phyloP scores from a whole-genome alignment of 1,140 invertebrate genomes.

The Drosophila takahashii region DNA sequence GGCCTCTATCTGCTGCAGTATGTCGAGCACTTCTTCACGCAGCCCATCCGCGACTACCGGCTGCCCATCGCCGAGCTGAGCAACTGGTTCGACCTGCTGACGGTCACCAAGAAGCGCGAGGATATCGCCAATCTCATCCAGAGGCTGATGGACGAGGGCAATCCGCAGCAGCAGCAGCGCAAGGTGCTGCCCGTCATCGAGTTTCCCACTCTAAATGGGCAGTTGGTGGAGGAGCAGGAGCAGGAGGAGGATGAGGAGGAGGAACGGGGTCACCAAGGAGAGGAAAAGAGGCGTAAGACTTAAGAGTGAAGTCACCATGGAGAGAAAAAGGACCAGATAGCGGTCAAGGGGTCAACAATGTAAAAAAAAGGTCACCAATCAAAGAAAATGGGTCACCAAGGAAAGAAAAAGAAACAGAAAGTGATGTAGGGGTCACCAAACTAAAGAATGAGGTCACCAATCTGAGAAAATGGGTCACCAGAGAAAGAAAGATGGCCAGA shows the following conservation, averaged over 20 bases:
- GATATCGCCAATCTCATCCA: conserved; percentile 90
- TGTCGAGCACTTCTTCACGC: conserved; percentile 97
- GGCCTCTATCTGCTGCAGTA: conserved; percentile 98
- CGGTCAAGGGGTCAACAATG: too few species aligned
- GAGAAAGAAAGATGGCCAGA: not conserved
- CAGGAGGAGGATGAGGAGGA: not conserved
- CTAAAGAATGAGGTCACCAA: too few species aligned
- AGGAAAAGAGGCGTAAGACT: too few species aligned
- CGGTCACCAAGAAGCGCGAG: conserved; percentile 91
- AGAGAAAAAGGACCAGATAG: not conserved
- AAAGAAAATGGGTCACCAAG: not conserved
- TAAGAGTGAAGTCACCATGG: too few species aligned
- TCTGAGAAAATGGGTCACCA: too few species aligned
- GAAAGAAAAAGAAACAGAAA: not conserved
- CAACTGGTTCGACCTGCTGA: conserved; percentile 92
- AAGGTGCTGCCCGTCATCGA: conserved; percentile 86
- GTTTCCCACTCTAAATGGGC: conserved; percentile 89
- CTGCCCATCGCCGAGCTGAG: conserved; percentile 90
- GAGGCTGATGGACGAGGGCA: conserved; percentile 88
- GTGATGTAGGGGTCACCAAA: too few species aligned
- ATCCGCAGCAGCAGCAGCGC: conserved; percentile 74
- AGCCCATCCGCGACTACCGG: conserved; percentile 90
- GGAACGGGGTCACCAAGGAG: not conserved
- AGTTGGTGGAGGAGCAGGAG: conserved; percentile 52
- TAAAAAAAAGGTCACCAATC: too few species aligned